Conservation (phyloP, 2,888 invertebrate genomes). For the Cephus pulcher region DNA sequence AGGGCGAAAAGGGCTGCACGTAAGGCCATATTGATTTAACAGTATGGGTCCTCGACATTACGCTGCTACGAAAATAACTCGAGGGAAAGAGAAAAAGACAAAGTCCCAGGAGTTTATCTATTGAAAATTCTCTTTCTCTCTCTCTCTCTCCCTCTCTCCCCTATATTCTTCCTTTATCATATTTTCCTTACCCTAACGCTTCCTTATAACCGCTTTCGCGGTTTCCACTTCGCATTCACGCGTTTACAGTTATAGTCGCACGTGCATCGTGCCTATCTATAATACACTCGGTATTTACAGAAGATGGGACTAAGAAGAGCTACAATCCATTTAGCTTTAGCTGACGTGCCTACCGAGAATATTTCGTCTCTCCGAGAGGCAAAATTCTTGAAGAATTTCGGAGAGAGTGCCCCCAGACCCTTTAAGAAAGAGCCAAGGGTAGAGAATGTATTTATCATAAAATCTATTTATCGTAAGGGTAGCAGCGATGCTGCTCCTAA, state of each 20-base stretch:
- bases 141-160: no score
- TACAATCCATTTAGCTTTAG: neutral
- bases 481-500: neutral
- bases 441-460: neutral
- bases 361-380: neutral
- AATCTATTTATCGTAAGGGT: neutral
- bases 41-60: slow-evolving; percentile 5
- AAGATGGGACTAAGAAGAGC: neutral
- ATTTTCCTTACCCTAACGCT: neutral
- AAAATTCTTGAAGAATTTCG: neutral
- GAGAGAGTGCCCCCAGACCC: neutral
- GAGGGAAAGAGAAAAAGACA: neutral
- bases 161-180: neutral
- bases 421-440: neutral
- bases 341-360: neutral
- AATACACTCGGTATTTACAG: neutral
- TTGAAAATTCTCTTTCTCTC: neutral
- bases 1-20: neutral
- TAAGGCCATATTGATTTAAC: slow-evolving; percentile 6
- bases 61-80: neutral
- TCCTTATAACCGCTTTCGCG: neutral
- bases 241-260: neutral
- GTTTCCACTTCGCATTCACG: neutral
- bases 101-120: neutral
- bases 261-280: neutral